Evolutionary conservation across 2,888 invertebrate genomes (phyloP).

Genomic region (Molorchus minor): DNA sequence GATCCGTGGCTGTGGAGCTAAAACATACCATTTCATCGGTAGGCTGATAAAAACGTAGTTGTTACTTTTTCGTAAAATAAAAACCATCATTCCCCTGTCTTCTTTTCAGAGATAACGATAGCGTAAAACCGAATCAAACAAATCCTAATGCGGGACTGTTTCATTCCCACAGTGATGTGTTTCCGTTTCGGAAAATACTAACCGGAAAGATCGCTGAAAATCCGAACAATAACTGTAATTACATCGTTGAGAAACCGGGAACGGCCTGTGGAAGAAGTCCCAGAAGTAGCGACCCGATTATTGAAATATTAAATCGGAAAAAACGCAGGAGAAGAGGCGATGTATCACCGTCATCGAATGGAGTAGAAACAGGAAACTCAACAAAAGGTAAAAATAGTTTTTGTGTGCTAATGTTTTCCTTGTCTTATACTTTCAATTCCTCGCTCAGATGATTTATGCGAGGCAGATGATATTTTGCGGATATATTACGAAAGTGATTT

Average conservation of each 20-base stretch:
- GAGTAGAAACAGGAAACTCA: conserved; percentile 31
- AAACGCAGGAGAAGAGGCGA: conserved; percentile 34
- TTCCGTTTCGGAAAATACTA: conserved; percentile 36
- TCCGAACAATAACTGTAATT: conserved; percentile 30
- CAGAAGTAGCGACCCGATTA: conserved; percentile 37
- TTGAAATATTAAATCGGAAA: conserved; percentile 37
- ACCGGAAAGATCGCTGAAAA: conserved; percentile 24
- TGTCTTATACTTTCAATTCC: conserved; percentile 1
- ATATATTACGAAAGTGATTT: too few species aligned
- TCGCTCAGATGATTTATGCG: conserved; percentile 2
- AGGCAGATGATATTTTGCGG: conserved; percentile 4
- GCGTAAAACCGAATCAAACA: not conserved
- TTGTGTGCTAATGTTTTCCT: conserved; percentile 7
- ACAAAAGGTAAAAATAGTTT: conserved; percentile 40
- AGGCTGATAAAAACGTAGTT: too few species aligned
- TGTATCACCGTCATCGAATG: conserved; percentile 39
- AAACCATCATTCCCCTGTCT: not conserved
- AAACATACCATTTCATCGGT: too few species aligned
- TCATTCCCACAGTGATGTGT: conserved; percentile 47
- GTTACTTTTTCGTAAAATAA: too few species aligned
- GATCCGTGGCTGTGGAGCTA: too few species aligned
- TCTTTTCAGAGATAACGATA: conserved; percentile 2
- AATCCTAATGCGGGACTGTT: conserved; percentile 31
- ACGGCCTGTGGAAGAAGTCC: conserved; percentile 40
- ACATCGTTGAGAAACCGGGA: conserved; percentile 35